These are phyloP conservation scores for Pelobates cultripes DNA, from an alignment of 2,797 vertebrate species.

Conservation along the genomic window DNA sequence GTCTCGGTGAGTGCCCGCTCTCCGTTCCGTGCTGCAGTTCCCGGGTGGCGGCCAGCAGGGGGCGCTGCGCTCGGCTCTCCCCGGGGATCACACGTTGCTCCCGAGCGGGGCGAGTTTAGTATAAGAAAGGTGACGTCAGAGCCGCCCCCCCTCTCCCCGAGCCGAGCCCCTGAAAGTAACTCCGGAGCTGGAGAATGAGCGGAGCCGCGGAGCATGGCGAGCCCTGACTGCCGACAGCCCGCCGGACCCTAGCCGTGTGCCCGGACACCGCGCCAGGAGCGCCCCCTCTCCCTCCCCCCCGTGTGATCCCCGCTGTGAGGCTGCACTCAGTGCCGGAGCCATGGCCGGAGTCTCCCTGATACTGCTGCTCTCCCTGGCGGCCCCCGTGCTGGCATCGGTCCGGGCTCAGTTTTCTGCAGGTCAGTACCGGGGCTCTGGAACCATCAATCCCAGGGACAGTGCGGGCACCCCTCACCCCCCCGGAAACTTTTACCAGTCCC, in stretches of 20 bases:
- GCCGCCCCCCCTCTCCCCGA: constrained; percentile 23
- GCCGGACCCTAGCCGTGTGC: constrained; percentile 12
- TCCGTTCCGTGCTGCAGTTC: neutral
- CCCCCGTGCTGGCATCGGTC: neutral
- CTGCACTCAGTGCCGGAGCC: neutral
- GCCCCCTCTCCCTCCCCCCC: too few relatives aligned
- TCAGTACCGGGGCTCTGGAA: neutral
- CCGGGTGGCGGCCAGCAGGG: constrained; percentile 8
- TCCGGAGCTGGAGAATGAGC: constrained; percentile 26
- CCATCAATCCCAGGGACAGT: too few relatives aligned
- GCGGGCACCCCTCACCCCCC: too few relatives aligned
- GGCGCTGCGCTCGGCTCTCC: constrained; percentile 36
- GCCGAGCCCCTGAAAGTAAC: constrained; percentile 49
- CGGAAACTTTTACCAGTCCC: too few relatives aligned
- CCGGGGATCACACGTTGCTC: constrained; percentile 37
- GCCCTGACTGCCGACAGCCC: neutral
- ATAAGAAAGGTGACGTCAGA: constrained; percentile 41
- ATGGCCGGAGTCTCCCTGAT: neutral
- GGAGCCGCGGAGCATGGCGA: constrained; percentile 35
- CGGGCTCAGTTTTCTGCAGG: constrained; percentile 41
- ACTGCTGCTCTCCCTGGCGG: neutral
- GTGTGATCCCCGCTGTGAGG: too few relatives aligned
- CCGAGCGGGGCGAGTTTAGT: constrained; percentile 39
- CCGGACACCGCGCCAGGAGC: too few relatives aligned
- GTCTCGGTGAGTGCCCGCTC: too few relatives aligned